phyloP scores from a whole-genome alignment of 2,113 vertebrate genomes.

The Tricholaema leucomelas region DNA sequence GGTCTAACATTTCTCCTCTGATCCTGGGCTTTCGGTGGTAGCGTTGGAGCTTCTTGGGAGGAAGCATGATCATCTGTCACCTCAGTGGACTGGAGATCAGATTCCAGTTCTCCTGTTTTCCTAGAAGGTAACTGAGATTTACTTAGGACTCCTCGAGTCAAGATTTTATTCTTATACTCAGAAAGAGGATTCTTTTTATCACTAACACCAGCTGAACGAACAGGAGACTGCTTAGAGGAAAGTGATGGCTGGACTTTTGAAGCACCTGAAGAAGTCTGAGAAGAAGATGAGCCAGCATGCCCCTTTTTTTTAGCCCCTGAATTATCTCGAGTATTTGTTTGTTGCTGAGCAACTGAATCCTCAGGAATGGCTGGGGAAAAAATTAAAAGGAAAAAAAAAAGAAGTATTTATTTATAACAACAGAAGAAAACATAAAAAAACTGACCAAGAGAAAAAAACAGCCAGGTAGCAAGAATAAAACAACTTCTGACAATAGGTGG shows the following conservation, averaged over 20 bases:
- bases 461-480: neutral
- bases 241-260: conserved; percentile 9
- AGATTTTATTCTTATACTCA: conserved; percentile 71
- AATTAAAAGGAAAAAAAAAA: neutral
- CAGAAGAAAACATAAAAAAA: neutral
- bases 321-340: conserved; percentile 61
- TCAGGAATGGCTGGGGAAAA: conserved; percentile 72
- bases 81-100: conserved; percentile 64
- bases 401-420: neutral
- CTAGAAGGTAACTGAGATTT: conserved; percentile 57
- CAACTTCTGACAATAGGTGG: neutral
- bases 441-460: neutral
- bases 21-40: conserved; percentile 51
- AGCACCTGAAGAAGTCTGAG: conserved; percentile 42
- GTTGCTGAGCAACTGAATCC: conserved; percentile 56
- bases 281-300: conserved; percentile 35
- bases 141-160: conserved; percentile 17
- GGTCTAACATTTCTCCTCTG: conserved; percentile 66
- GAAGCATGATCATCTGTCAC: conserved; percentile 9
- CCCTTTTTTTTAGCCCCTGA: conserved; percentile 44
- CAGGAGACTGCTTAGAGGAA: conserved; percentile 50
- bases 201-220: conserved; percentile 8
- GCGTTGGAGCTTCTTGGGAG: conserved; percentile 1
- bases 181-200: conserved; percentile 57
- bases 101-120: conserved; percentile 25